Evolutionary conservation across 1,140 invertebrate species (phyloP), one percentile per base, ranked within the genome.

Genomic region (Linepithema humile): DNA sequence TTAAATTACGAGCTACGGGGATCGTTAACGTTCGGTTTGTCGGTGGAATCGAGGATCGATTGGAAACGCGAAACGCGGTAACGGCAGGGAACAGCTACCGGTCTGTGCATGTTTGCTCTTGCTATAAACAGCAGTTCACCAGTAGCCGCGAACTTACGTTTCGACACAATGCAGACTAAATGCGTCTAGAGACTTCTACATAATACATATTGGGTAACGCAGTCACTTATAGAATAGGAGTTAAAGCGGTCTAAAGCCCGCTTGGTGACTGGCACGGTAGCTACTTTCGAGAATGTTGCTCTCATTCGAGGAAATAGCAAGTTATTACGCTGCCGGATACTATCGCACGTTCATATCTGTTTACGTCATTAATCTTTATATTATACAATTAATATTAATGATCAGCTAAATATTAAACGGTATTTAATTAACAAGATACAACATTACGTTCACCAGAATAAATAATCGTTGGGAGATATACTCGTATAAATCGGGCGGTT

Each of bases 1-100:
- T 91, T 88, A 85, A 90, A 82, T 90, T 87, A 89, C 85, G 83
- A 88, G 83, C 64, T 85, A 85, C 85, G 80, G 45, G 59, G 87
- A 74, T 90, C 89, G 86, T 91, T 92, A 91, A 92, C 87, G 87
- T 91, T 89, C 75, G 83, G 91, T 69, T 82, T 80, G 89, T 92
- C 89, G 40, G n/a, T 10, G 40, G 35, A 29, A 29, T 67, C 4
- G 45, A 67, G 62, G 10, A 53, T 69, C 48, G 48, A 80, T 80
- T 55, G 75, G 10, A 80, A 70, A 70, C 12, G 50, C 6, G 17
- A 53, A 48, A 40, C 7, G 23, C 38, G 10, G 1, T 10, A n/a
- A 32, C 23, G 12, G n/a, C 4, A 10, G 32, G 29, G n/a, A 23
- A 53, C 6, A 20, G n/a, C 32, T 23, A 59, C 6, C n/a, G 26